Evolutionary conservation across 2,888 invertebrate species (phyloP), one percentile per base, ranked within the genome.

Genomic region (Lithosia quadra): DNA sequence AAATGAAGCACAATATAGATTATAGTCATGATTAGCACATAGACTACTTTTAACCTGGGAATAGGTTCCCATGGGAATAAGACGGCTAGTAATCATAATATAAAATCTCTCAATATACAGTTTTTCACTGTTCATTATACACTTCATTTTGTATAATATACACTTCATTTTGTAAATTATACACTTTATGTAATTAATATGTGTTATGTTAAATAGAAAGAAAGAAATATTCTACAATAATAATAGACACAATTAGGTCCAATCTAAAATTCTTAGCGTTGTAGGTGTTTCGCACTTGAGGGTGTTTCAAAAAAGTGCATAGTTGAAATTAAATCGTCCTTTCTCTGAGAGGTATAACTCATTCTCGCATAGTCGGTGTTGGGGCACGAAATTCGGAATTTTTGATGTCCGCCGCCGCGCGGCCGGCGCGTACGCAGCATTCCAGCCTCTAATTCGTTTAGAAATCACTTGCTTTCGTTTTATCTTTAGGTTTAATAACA

Each of bases 381-480:
- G 86, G 70, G 84, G 81, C 78, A 79, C 81, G 81, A 87, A 88
- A 86, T 86, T 87, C 76, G 86, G 84, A 86, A 85, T 88, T 84
- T 85, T 86, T 86, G 86, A 84, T 84, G 83, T 83, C 74, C 73
- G 82, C 84, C 84, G 84, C 77, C 76, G 79, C 80, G 80, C 80
- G 68, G 61, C 13, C 68, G 60, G 64, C 85, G 88, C 85, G 85
- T 86, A 80, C 86, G 77, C 81, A 49, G 82, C 74, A 88, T 88
- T 84, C 85, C 85, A 88, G 85, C 80, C 84, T 81, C 86, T 88
- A 88, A 90, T 90, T 90, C 85, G 85, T 84, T 88, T 86, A 86
- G 88, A 88, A 82, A 80, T 73, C 78, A 72, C 72, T 80, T 76
- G 79, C 84, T 87, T 60, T 60, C 34, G 24, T 33, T 57, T 34